Base-by-base conservation (phyloP, 1,140 invertebrate genomes). In the Acromyrmex echinatior region DNA sequence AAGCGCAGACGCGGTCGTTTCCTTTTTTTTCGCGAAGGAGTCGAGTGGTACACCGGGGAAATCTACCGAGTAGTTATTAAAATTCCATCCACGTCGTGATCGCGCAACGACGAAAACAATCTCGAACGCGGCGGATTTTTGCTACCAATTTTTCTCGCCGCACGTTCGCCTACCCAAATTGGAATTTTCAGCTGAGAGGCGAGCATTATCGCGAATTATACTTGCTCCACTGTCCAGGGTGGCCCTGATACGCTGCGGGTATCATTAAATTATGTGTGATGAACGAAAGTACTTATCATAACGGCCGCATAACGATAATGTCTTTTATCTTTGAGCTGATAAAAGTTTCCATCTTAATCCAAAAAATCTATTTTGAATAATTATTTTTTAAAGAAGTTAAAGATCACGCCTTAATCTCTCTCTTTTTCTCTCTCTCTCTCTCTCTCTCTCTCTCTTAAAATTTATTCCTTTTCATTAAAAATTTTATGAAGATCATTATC, bases 21-120 rank as follows among this genome's bases (percentile, higher is more conserved):
- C 76, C 51, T 60, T 63, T 79, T 76, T 63, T 60, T 78, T 39
- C 21, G 39, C 9, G 56, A 58, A 73, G 76, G 62, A 62, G 28
- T 51, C 84, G 60, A 65, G 80, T 90, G 88, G 86, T 81, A 81
- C 90, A 79, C 86, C 49, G 35, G 90, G 90, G 90, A 91, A 91
- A 91, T 91, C 90, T 88, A 86, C 77, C 56, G 79, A 90, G 80
- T 90, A 78, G 88, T 90, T 90, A 90, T 90, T 90, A 90, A 90
- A 90, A 90, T 90, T 90, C 89, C 80, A 90, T 85, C 76, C 63
- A 49, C 60, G 77, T 90, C 89, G 88, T 90, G 89, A 90, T 90
- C 88, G 79, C 77, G 88, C 88, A 90, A 90, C 86, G 86, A 87
- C 66, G 74, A 84, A 90, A 90, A 89, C 88, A 90, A 90, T 90